Conservation (phyloP, 2,797 vertebrate species). For the Poeciliopsis paucimaculata region DNA sequence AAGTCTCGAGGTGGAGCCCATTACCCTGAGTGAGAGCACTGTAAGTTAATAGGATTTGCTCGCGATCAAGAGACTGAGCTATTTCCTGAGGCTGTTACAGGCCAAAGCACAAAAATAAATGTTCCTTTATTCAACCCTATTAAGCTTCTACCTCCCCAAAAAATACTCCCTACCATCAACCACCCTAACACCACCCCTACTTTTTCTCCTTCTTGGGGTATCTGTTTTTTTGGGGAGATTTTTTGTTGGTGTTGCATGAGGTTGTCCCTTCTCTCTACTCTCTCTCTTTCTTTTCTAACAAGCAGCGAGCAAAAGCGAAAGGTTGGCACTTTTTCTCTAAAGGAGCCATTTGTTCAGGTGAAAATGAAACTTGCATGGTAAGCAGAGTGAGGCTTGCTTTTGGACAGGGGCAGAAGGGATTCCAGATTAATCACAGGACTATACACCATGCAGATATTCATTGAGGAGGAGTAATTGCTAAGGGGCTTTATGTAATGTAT, state of each 20-base stretch:
- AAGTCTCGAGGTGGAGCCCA: constrained; percentile 80
- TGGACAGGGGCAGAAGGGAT: constrained; percentile 69
- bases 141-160: constrained; percentile 39
- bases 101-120: constrained; percentile 82
- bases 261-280: constrained; percentile 47
- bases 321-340: constrained; percentile 80
- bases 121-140: constrained; percentile 80
- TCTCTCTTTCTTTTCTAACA: constrained; percentile 19
- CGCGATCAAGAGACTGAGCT: constrained; percentile 78
- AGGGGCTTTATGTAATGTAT: constrained; percentile 77
- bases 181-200: constrained; percentile 57
- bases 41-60: constrained; percentile 84
- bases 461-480: constrained; percentile 78
- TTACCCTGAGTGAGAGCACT: constrained; percentile 80
- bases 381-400: constrained; percentile 67
- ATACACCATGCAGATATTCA: constrained; percentile 73
- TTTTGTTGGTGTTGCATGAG: constrained; percentile 58
- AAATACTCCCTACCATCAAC: constrained; percentile 47
- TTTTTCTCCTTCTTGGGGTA: constrained; percentile 61
- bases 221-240: constrained; percentile 74
- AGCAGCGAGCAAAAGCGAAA: constrained; percentile 78
- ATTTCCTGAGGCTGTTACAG: constrained; percentile 83
- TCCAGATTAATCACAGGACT: constrained; percentile 79
- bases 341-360: constrained; percentile 82
- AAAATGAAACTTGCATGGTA: constrained; percentile 79